Base-by-base conservation (phyloP, 2,888 invertebrate genomes). In the Marasmarcha lunaedactyla region DNA sequence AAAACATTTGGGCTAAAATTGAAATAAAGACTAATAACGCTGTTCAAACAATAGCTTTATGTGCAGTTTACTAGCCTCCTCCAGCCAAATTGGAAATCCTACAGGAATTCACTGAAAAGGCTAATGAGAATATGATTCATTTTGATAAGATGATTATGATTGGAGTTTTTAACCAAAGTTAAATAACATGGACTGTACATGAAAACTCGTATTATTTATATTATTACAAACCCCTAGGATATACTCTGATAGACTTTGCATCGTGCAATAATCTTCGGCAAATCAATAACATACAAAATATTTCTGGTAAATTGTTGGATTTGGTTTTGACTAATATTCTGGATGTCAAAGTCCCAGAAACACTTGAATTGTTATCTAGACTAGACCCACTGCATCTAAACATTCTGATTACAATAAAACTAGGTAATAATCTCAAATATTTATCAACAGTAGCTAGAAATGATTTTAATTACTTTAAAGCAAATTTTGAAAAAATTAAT, bases 151-250 rank as follows among this genome's bases (percentile, higher is more conserved):
- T 20, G 2, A 20, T 38, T 12, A 33, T 38, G 10, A 6, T 38
- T 1, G 38, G 38, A 15, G 38, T 33, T 12, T 38, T 38, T 14
- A 38, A 38, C n/a, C 13, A n/a, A 15, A 30, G 33, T n/a, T 38
- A 20, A 12, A 38, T 38, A 10, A n/a, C 15, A 6, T 38, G 38
- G 38, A 33, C 2, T 9, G 3, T 14, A 12, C 3, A 7, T 14
- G 14, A 4, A 10, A 15, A 36, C 4, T 10, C 30, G n/a, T 10
- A 3, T 30, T 30, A 11, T 6, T n/a, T 7, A 10, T n/a, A 30
- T 3, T 30, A 30, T 11, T n/a, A 30, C 4, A 30, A 30, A 7
- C 3, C 10, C n/a, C n/a, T 11, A n/a, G 10, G 10, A 3, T 10
- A 11, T 30, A 4, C 4, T 2, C 12, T 30, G 30, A 30, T 10